Evolutionary conservation across 2,113 vertebrate genomes (phyloP), one percentile per base, ranked within the genome.

Genomic region (Solea solea): DNA sequence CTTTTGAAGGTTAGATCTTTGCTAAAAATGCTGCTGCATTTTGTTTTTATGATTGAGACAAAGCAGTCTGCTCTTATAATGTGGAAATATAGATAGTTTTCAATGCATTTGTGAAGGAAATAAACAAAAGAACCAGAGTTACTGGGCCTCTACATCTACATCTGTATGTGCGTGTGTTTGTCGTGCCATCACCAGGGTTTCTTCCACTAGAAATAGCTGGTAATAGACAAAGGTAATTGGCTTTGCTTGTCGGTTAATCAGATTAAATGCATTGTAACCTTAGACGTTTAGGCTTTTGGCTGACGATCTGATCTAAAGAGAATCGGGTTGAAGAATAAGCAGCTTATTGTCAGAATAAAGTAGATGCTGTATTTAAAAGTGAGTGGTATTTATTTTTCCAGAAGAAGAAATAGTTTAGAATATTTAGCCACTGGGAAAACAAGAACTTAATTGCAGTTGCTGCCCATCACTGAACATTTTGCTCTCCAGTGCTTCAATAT

Each of bases 141-240:
- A 34, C 28, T 34, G 28, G 54, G 39, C 45, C 48, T 71, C 9
- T 62, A 41, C 55, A 27, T 61, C 56, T 68, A 42, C 53, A 72
- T 68, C 57, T 75, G 68, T 67, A 68, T 76, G 16, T 2, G 16
- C 16, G 9, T 59, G 78, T 80, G 74, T 76, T 63, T 56, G 59
- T 73, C 5, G 9, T 82, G 85, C 74, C 80, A 74, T 73, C 53
- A 81, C 68, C 59, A 57, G 74, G 79, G 80, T 87, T 69, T 40
- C 54, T 66, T 12, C 21, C 11, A 2, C 74, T 44, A n/a, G 21
- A 86, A 81, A 88, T 86, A 86, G 82, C 69, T 66, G 21, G 51
- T 69, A 81, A 88, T 81, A 86, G 88, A 84, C 82, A 85, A 69
- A 75, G 67, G 82, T 90, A 89, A 90, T 85, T 88, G 82, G 85